phyloP scores from a whole-genome alignment of 2,113 vertebrate species.

The Elaphurus davidianus region DNA sequence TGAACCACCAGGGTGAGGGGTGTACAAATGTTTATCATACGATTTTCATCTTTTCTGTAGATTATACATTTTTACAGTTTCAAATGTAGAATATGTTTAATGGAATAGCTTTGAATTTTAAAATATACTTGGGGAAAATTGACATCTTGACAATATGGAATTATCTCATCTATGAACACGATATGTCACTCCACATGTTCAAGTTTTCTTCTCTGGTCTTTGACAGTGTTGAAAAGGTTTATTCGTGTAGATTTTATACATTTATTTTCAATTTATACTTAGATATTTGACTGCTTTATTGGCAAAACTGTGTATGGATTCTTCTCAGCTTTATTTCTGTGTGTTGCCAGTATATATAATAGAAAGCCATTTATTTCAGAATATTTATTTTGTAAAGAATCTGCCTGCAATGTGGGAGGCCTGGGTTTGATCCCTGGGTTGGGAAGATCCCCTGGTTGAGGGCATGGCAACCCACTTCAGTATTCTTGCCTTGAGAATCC shows the following conservation, averaged over 20 bases:
- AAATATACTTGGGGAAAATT: not conserved
- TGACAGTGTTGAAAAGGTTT: not conserved
- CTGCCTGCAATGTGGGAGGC: not conserved
- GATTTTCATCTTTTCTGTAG: not conserved
- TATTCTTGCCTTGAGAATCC: not conserved
- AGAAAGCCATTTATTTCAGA: not conserved
- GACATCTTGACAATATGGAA: not conserved
- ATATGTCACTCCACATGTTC: not conserved
- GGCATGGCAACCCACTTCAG: not conserved
- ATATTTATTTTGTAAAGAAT: not conserved
- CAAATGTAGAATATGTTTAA: not conserved
- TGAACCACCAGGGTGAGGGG: not conserved
- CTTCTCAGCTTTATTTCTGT: not conserved
- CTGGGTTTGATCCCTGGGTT: not conserved
- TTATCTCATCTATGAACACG: not conserved
- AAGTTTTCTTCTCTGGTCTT: not conserved
- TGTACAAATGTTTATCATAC: not conserved
- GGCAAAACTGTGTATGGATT: not conserved
- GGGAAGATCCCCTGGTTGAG: not conserved
- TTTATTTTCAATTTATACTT: slow-evolving; percentile 15
- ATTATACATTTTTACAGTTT: not conserved
- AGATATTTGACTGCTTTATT: not conserved
- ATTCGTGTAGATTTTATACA: not conserved
- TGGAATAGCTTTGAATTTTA: not conserved
- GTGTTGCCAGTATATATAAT: not conserved